Conservation (phyloP, 2,113 vertebrate genomes). For the Sinocyclocheilus maitianheensis region DNA sequence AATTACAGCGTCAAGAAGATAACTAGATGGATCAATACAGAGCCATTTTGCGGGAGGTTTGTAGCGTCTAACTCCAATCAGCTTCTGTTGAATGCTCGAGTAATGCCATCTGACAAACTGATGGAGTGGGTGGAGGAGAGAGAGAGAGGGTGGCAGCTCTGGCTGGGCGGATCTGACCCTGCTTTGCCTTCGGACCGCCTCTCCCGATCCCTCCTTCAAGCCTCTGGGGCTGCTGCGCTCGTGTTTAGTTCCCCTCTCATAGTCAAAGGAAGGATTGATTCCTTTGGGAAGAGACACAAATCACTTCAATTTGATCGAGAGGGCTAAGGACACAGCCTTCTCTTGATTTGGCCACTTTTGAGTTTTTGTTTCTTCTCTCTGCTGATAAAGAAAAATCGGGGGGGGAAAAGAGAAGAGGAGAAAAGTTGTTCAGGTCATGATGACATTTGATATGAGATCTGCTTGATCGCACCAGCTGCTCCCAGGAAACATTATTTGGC, state of each 20-base stretch:
- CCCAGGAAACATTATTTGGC: conserved; percentile 64
- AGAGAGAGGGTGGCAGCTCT: conserved; percentile 50
- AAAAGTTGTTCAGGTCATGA: conserved; percentile 83
- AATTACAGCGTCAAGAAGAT: neutral
- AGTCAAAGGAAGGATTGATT: conserved; percentile 73
- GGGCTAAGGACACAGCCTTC: conserved; percentile 62
- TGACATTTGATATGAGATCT: conserved; percentile 85
- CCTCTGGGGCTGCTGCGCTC: conserved; percentile 80
- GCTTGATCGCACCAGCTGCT: conserved; percentile 73
- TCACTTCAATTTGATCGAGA: conserved; percentile 77
- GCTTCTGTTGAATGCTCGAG: conserved; percentile 27
- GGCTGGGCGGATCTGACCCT: conserved; percentile 57
- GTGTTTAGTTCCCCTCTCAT: conserved; percentile 84
- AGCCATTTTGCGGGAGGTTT: conserved; percentile 3
- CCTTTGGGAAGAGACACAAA: conserved; percentile 86
- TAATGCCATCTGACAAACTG: conserved; percentile 38
- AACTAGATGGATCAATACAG: neutral
- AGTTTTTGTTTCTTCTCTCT: conserved; percentile 38
- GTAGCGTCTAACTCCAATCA: conserved; percentile 21
- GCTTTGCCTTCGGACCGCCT: conserved; percentile 63
- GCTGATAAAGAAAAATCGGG: conserved; percentile 68
- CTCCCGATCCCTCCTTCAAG: conserved; percentile 71
- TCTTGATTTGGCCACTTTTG: conserved; percentile 58
- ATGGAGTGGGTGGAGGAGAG: conserved; percentile 21
- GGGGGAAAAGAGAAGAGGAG: conserved; percentile 57